Conservation (phyloP, 2,113 vertebrate genomes). For the Limanda limanda region DNA sequence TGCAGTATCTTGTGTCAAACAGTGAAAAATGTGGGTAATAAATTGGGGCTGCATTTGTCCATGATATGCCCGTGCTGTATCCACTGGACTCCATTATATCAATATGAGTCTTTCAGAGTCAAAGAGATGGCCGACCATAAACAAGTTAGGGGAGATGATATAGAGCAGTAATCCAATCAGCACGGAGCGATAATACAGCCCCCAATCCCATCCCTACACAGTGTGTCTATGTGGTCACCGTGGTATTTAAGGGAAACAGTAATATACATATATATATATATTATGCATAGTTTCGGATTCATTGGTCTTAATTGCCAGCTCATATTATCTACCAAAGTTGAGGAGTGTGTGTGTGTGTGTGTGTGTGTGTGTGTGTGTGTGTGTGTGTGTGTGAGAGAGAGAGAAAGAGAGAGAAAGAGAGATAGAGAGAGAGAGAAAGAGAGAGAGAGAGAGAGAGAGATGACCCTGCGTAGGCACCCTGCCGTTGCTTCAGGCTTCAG, state of each 20-base stretch:
- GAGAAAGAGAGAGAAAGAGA: neutral
- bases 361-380: too few relatives aligned
- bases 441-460: conserved; percentile 1
- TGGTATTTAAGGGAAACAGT: neutral
- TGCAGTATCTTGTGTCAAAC: neutral
- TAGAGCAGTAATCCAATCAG: conserved; percentile 47
- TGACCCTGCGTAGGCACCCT: conserved; percentile 38
- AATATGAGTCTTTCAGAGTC: conserved; percentile 1
- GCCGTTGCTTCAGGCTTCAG: conserved; percentile 38
- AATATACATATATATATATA: neutral
- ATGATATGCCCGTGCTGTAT: conserved; percentile 10
- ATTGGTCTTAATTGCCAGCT: too few relatives aligned
- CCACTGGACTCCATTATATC: conserved; percentile 27
- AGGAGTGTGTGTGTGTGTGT: too few relatives aligned
- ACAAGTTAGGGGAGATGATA: conserved; percentile 44
- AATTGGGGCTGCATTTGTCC: conserved; percentile 7
- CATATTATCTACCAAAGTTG: too few relatives aligned
- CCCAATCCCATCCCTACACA: neutral
- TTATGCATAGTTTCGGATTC: too few relatives aligned
- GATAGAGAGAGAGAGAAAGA: neutral
- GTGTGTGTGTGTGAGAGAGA: too few relatives aligned
- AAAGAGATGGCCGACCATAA: conserved; percentile 35
- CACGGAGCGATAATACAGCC: conserved; percentile 1
- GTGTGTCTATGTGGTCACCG: neutral
- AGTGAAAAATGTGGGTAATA: conserved; percentile 15